phyloP scores from a whole-genome alignment of 2,797 vertebrate species.

The Tokudaia muenninki region DNA sequence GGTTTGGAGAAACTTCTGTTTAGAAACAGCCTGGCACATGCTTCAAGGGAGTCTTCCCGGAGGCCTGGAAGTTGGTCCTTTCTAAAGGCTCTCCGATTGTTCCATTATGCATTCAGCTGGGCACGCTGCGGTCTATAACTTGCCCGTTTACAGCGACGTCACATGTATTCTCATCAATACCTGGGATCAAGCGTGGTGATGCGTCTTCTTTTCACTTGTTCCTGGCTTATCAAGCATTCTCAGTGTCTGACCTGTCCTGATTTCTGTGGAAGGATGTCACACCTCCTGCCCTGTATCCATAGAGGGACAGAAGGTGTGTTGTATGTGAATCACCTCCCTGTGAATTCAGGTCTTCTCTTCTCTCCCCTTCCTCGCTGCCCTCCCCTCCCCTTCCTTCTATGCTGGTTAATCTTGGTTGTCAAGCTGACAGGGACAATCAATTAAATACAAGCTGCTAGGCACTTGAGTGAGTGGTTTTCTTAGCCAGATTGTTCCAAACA shows the following conservation, averaged over 20 bases:
- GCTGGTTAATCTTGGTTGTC: background rate
- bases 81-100: background rate
- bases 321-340: background rate
- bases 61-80: background rate
- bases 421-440: background rate
- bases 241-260: background rate
- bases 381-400: background rate
- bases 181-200: background rate
- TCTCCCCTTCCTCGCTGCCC: background rate
- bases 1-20: background rate
- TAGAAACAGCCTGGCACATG: background rate
- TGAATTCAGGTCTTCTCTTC: too few relatives aligned
- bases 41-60: background rate
- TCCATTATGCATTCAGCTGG: background rate
- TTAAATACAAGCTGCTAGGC: background rate
- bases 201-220: background rate
- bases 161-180: background rate
- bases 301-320: background rate
- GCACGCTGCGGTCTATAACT: background rate
- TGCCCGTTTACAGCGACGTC: background rate
- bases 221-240: background rate
- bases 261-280: background rate
- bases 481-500: background rate
- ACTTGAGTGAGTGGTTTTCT: background rate
- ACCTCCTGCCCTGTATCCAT: background rate